A percentile compares a stretch with the other conserved stretches of the same genome.
These are phyloP conservation scores for Phortica okadai DNA, from an alignment of 2,888 invertebrate species.

Conservation along the genomic window DNA sequence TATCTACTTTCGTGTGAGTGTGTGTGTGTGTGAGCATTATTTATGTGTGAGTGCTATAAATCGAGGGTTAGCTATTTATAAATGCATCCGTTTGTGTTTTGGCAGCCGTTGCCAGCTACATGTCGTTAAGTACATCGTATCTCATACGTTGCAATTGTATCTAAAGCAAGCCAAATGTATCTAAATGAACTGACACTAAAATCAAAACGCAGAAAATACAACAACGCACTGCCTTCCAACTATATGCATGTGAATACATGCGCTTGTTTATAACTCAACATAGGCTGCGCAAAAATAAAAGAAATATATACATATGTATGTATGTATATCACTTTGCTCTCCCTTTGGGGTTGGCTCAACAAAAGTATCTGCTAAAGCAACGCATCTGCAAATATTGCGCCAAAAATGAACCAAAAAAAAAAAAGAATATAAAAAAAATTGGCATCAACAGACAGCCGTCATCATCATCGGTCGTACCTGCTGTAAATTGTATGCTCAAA, in stretches of 20 bases:
- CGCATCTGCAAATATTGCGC: constrained; percentile 66
- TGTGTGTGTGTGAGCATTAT: background rate
- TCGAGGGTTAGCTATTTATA: constrained; percentile 13
- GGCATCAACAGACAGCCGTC: constrained; percentile 38
- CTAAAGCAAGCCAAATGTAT: constrained; percentile 34
- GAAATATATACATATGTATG: constrained; percentile 6
- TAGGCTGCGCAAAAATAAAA: constrained; percentile 8
- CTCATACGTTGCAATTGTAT: constrained; percentile 46
- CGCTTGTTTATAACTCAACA: too few relatives aligned
- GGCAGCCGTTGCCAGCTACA: background rate
- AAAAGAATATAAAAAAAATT: too few relatives aligned
- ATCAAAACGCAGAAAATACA: constrained; percentile 36
- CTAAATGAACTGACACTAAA: constrained; percentile 48
- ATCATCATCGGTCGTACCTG: constrained; percentile 52
- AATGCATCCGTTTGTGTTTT: constrained; percentile 12
- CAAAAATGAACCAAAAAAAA: constrained; percentile 57
- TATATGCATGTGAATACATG: too few relatives aligned
- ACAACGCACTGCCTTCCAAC: too few relatives aligned
- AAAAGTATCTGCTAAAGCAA: constrained; percentile 36
- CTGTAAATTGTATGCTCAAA: constrained; percentile 53
- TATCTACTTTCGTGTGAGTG: background rate
- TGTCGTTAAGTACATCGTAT: constrained; percentile 24
- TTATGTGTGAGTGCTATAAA: background rate
- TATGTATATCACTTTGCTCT: too few relatives aligned
- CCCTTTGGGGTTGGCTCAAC: constrained; percentile 7